Base-by-base conservation (phyloP, 2,113 vertebrate genomes). In the Toxostoma redivivum region DNA sequence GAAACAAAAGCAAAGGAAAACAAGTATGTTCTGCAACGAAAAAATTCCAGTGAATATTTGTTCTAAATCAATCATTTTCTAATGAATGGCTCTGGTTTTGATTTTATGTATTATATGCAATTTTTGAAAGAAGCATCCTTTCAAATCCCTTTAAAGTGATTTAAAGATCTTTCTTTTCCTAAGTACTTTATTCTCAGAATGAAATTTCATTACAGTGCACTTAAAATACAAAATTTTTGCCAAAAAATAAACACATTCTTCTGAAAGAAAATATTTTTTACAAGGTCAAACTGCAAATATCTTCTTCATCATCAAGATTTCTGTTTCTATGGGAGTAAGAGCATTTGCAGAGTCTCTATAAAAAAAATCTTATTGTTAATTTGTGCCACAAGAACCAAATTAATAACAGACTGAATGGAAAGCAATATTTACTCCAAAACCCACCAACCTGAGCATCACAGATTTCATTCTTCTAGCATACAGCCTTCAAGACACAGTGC, bases 181-280 rank as follows among this genome's bases (percentile, higher is more conserved):
- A 67, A 71, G 19, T 25, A 4, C 27, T 23, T 76, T 69, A 20
- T 61, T 83, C 15, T 82, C 42, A 64, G 53, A 80, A 71, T 7
- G 6, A 90, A 77, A 93, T 53, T 48, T 56, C 60, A 56, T 51
- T 67, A 17, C 42, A 78, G 17, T 45, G 15, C 2, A 40, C 27
- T 86, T 62, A 45, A 79, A 24, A 27, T 15, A 54, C 18, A 16
- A 62, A 89, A 15, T 81, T 92, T 47, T 77, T 51, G 50, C 40
- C 1, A 0, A 86, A 88, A 90, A n/a, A 18, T 31, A 58, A 35
- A 21, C 0, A 1, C 2, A 7, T 7, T 51, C 33, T 58, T 72
- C 38, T 81, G 22, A 86, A 62, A 72, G 21, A 77, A 60, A 82
- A 76, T 15, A 14, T 15, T 91, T 54, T 65, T 64, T 66, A 60